Conservation (phyloP, 2,888 invertebrate genomes). For the Amphimallon solstitiale region DNA sequence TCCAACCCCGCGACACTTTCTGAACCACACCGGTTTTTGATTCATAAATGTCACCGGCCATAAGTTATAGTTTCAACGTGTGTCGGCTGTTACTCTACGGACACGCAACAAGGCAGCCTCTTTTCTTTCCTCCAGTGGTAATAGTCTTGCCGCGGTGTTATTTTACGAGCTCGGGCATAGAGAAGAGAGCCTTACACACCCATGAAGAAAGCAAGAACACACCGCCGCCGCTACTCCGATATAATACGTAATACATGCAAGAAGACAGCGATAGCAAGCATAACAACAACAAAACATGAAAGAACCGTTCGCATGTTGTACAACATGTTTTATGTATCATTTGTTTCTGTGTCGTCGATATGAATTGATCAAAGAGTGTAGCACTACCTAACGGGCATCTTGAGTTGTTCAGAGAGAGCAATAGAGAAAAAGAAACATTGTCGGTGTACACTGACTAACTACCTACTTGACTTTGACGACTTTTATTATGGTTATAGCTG, state of each 20-base stretch:
- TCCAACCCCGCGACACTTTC: not conserved
- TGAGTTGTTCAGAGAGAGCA: no score
- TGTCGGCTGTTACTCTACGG: constrained; percentile 52
- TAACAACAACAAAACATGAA: constrained; percentile 50
- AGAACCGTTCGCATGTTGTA: constrained; percentile 55
- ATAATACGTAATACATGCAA: no score
- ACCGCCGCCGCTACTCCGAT: no score
- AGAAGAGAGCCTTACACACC: constrained; percentile 1
- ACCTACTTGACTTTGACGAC: no score
- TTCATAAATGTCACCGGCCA: constrained; percentile 59
- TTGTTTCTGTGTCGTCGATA: constrained; percentile 49
- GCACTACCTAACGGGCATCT: not conserved
- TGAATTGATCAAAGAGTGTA: constrained; percentile 39
- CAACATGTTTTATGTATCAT: constrained; percentile 56
- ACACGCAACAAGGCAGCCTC: constrained; percentile 47
- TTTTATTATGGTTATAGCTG: constrained; percentile 3
- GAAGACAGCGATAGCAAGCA: not conserved
- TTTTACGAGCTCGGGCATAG: constrained; percentile 30
- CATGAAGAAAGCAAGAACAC: not conserved
- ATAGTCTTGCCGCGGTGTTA: constrained; percentile 31
- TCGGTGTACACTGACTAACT: no score
- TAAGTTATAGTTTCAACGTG: constrained; percentile 61
- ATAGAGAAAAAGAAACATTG: no score
- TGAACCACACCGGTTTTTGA: constrained; percentile 45
- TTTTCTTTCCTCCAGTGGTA: constrained; percentile 48